phyloP scores from a whole-genome alignment of 2,113 vertebrate species.

The Grammomys surdaster region DNA sequence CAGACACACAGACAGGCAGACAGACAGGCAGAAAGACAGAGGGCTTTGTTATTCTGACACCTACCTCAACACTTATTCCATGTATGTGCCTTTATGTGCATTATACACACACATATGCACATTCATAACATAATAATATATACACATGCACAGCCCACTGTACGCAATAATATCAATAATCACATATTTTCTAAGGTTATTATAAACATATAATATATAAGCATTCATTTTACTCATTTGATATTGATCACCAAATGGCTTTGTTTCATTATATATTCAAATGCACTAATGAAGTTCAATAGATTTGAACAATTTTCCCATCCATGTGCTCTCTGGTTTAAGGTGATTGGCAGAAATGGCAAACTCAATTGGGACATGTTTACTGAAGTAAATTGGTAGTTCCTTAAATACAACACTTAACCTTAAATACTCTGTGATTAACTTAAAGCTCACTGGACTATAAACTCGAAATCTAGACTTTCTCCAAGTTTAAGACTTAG shows the following conservation, averaged over 20 bases:
- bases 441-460: constrained; percentile 63
- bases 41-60: neutral
- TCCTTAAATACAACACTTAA: constrained; percentile 67
- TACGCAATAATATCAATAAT: neutral
- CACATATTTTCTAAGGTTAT: neutral
- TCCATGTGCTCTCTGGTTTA: neutral
- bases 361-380: constrained; percentile 10
- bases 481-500: neutral
- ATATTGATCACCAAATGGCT: neutral
- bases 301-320: neutral
- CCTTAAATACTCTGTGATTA: constrained; percentile 70
- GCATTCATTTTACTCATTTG: neutral
- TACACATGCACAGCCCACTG: neutral
- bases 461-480: constrained; percentile 61
- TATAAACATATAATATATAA: neutral
- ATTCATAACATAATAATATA: neutral
- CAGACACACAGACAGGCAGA: too few relatives aligned
- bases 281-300: neutral
- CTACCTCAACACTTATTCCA: neutral
- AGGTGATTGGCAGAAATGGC: constrained; percentile 7
- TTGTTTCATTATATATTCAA: neutral
- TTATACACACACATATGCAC: neutral
- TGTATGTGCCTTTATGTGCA: neutral
- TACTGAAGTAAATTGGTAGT: constrained; percentile 65
- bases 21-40: too few relatives aligned